Evolutionary conservation across 2,797 vertebrate species (phyloP).

Genomic region (Eurystomus glaucurus): DNA sequence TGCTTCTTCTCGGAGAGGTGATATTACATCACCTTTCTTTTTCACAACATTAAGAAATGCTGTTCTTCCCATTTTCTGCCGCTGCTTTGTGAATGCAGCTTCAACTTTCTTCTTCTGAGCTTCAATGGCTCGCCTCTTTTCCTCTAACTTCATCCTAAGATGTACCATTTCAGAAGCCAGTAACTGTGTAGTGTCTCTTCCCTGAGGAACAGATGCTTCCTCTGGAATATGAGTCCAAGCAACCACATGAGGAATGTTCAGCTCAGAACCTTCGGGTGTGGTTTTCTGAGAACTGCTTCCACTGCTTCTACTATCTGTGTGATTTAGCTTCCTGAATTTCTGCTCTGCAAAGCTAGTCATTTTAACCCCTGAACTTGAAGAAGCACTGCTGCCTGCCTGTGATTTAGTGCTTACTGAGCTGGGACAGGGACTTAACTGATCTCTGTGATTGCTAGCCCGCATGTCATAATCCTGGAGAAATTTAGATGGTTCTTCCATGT

Average conservation of each 20-base stretch:
- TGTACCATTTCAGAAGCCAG: constrained; percentile 98
- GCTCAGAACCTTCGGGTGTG: constrained; percentile 94
- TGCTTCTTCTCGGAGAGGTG: constrained; percentile 86
- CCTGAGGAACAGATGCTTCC: constrained; percentile 86
- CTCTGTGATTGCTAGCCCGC: constrained; percentile 82
- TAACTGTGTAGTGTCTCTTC: constrained; percentile 92
- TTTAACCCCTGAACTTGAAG: constrained; percentile 88
- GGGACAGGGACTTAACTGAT: constrained; percentile 90
- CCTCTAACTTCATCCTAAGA: constrained; percentile 95
- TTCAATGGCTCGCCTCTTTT: constrained; percentile 97
- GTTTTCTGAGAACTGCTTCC: constrained; percentile 93
- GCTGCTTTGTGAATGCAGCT: constrained; percentile 93
- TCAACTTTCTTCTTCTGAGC: constrained; percentile 99
- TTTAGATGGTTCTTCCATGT: constrained; percentile 88
- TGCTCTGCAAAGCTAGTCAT: constrained; percentile 99
- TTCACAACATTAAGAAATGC: constrained; percentile 97
- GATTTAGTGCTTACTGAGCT: constrained; percentile 90
- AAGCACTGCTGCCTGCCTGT: constrained; percentile 89
- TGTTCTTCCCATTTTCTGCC: constrained; percentile 96
- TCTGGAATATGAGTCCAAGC: constrained; percentile 94
- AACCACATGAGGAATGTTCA: constrained; percentile 91
- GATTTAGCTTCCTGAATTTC: constrained; percentile 92
- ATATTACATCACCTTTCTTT: constrained; percentile 91
- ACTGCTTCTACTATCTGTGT: constrained; percentile 91
- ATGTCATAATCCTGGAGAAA: constrained; percentile 90